A percentile compares a stretch with the other conserved stretches of the same genome.
Evolutionary conservation across 2,888 invertebrate genomes (phyloP).

Genomic region (Hemaris fuciformis): DNA sequence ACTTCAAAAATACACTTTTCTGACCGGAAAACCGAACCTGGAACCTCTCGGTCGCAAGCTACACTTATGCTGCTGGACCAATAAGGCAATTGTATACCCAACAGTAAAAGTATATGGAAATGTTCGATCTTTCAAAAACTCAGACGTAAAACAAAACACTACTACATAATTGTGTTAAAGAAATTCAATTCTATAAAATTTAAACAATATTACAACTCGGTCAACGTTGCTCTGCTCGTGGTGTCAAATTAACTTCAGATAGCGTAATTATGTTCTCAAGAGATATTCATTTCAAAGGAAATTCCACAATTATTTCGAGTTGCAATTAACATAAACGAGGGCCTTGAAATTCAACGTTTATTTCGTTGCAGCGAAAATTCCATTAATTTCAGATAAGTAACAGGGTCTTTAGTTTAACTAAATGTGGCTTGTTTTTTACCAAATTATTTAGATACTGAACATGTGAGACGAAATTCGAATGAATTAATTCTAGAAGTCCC

Average conservation of each 20-base stretch:
- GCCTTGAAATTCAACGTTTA: background rate
- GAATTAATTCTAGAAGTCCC: too few relatives aligned
- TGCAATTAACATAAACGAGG: slow-evolving; percentile 1
- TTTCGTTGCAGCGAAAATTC: background rate
- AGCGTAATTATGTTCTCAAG: slow-evolving; percentile 9
- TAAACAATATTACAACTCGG: background rate
- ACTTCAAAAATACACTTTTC: too few relatives aligned
- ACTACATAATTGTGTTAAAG: too few relatives aligned
- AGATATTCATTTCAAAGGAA: background rate
- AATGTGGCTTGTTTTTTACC: background rate
- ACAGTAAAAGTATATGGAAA: too few relatives aligned
- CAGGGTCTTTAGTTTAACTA: background rate
- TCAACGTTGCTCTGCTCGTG: background rate
- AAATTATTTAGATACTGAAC: background rate
- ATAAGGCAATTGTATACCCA: too few relatives aligned
- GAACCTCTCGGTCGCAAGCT: too few relatives aligned
- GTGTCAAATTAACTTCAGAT: background rate
- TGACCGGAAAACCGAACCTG: too few relatives aligned
- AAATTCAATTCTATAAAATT: too few relatives aligned
- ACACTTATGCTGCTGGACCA: too few relatives aligned
- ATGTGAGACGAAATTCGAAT: background rate
- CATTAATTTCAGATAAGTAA: background rate
- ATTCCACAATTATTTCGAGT: slow-evolving; percentile 8
- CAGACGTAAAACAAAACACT: too few relatives aligned
- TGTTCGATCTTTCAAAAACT: too few relatives aligned